These are phyloP conservation scores for Cosmia pyralina DNA, from an alignment of 2,888 invertebrate genomes.

Conservation along the genomic window DNA sequence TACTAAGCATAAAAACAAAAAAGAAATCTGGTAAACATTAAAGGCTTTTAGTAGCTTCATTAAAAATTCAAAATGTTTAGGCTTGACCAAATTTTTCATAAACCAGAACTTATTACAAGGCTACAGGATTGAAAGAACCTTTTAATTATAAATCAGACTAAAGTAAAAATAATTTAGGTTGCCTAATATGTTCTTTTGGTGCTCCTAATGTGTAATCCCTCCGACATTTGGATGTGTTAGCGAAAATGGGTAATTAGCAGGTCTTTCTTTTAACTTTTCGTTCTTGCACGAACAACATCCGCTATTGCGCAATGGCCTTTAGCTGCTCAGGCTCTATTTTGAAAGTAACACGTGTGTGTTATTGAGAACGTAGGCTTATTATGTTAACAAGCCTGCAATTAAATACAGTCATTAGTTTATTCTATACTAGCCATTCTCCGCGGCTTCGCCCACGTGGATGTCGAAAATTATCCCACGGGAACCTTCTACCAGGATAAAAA, in stretches of 20 bases:
- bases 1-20: no score
- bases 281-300: background rate
- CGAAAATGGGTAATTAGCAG: background rate
- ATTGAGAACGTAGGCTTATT: background rate
- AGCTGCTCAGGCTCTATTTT: background rate
- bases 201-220: background rate
- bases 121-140: constrained; percentile 44
- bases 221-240: background rate
- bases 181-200: background rate
- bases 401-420: no score
- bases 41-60: background rate
- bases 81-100: constrained; percentile 7
- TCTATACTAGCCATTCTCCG: no score
- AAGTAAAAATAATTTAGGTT: constrained; percentile 3
- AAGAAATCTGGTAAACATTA: background rate
- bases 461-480: no score
- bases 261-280: background rate
- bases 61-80: constrained; percentile 3
- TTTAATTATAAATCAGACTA: constrained; percentile 31
- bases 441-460: no score
- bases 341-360: background rate
- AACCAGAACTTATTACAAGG: constrained; percentile 34
- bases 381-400: background rate
- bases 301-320: no score
- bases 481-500: no score